These are phyloP conservation scores for Spilarctia lutea DNA, from an alignment of 2,888 invertebrate species.

Conservation along the genomic window DNA sequence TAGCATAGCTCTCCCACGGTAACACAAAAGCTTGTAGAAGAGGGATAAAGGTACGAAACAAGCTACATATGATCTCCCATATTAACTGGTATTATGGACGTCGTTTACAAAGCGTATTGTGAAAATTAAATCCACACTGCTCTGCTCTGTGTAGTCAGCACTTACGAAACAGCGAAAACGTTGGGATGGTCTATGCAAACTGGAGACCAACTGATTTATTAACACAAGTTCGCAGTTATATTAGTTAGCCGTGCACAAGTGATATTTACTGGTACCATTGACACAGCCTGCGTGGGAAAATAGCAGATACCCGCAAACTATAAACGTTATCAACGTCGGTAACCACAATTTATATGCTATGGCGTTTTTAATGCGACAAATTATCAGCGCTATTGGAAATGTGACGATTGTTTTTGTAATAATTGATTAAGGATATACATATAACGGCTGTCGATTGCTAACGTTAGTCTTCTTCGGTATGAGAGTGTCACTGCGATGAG, in stretches of 20 bases:
- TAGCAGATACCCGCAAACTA: neutral
- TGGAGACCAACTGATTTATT: conserved; percentile 14
- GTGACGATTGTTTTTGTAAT: neutral
- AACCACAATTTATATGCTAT: conserved; percentile 7
- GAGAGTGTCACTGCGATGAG: neutral
- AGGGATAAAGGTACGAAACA: neutral
- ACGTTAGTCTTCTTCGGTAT: neutral
- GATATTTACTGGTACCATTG: conserved; percentile 16
- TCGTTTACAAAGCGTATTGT: neutral
- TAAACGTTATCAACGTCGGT: neutral
- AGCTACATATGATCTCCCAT: neutral
- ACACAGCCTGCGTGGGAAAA: conserved; percentile 22
- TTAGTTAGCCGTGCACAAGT: conserved; percentile 1
- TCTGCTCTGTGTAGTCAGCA: neutral
- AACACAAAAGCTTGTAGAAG: neutral
- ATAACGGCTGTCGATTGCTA: neutral
- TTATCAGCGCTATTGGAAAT: neutral
- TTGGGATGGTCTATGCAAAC: conserved; percentile 11
- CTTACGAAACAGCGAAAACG: conserved; percentile 6
- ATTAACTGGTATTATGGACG: neutral
- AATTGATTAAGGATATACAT: neutral
- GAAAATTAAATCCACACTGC: neutral
- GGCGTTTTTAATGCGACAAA: conserved; percentile 4
- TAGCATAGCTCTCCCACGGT: too few relatives aligned
- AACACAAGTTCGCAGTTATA: conserved; percentile 2